These are phyloP conservation scores for Entosphenus tridentatus DNA, from an alignment of 2,113 vertebrate species.

Conservation along the genomic window DNA sequence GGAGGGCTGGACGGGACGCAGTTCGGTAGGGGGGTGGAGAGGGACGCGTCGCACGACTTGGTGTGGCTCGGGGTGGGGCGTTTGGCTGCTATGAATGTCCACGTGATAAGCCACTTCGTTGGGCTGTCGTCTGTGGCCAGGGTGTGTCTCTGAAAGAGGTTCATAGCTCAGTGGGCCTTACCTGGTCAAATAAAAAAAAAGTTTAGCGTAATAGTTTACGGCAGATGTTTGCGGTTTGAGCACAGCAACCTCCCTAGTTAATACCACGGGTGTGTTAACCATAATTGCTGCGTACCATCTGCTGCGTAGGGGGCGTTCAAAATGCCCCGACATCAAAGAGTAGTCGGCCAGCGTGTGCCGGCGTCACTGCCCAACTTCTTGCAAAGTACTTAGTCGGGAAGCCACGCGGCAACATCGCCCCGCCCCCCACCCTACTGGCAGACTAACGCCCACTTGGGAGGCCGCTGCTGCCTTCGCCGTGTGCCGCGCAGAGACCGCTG, in stretches of 20 bases:
- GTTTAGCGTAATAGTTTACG: too few species aligned
- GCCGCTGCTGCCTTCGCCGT: background rate
- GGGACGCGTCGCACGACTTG: background rate
- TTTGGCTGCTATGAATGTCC: too few species aligned
- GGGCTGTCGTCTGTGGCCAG: too few species aligned
- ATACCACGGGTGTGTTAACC: slow-evolving; percentile 4
- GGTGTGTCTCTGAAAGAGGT: too few species aligned
- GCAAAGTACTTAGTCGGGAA: too few species aligned
- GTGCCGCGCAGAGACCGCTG: background rate
- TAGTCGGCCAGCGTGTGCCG: background rate
- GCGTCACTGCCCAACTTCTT: too few species aligned
- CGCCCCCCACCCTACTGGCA: background rate
- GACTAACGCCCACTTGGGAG: background rate
- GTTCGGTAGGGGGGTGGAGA: background rate
- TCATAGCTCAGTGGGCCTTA: too few species aligned
- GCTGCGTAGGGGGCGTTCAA: slow-evolving; percentile 10
- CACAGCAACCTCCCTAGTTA: background rate
- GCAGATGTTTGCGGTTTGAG: too few species aligned
- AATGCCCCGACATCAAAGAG: background rate
- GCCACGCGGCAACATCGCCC: background rate
- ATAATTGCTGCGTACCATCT: slow-evolving; percentile 17
- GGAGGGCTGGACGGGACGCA: background rate
- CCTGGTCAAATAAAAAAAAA: too few species aligned
- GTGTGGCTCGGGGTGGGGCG: background rate
- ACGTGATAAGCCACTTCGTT: too few species aligned